A percentile compares a stretch with the other conserved stretches of the same genome.
Conservation (phyloP, 2,113 vertebrate genomes). For the Platysternon megacephalum region DNA sequence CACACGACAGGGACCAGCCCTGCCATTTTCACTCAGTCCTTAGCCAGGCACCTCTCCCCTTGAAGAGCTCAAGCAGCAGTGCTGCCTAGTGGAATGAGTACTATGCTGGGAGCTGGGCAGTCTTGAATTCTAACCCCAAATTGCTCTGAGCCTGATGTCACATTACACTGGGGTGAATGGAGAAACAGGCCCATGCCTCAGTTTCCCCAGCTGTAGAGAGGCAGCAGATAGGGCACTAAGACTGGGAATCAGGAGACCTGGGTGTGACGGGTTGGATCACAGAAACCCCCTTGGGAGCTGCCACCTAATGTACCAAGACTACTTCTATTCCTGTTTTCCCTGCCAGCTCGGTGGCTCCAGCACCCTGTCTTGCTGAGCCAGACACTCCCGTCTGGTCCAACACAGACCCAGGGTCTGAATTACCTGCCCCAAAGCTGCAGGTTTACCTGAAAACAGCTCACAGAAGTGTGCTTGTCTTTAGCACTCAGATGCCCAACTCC, state of each 20-base stretch:
- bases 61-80: conserved; percentile 40
- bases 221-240: not conserved
- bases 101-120: not conserved
- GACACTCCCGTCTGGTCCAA: no score
- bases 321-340: no score
- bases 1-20: not conserved
- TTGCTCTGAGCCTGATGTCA: not conserved
- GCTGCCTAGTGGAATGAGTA: conserved; percentile 41
- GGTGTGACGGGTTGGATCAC: no score
- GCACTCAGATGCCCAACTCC: no score
- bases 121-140: not conserved
- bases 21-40: not conserved
- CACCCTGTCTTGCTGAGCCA: no score
- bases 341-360: no score
- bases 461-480: no score
- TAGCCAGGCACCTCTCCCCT: not conserved
- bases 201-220: not conserved
- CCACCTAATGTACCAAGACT: no score
- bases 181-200: not conserved
- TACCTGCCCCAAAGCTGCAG: no score
- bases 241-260: not conserved
- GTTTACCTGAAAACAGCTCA: no score
- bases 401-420: no score
- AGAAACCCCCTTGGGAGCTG: no score
- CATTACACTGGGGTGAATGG: not conserved